A percentile compares a stretch with the other conserved stretches of the same genome.
Conservation (phyloP, 1,140 invertebrate genomes). For the Rhizoglyphus robini region DNA sequence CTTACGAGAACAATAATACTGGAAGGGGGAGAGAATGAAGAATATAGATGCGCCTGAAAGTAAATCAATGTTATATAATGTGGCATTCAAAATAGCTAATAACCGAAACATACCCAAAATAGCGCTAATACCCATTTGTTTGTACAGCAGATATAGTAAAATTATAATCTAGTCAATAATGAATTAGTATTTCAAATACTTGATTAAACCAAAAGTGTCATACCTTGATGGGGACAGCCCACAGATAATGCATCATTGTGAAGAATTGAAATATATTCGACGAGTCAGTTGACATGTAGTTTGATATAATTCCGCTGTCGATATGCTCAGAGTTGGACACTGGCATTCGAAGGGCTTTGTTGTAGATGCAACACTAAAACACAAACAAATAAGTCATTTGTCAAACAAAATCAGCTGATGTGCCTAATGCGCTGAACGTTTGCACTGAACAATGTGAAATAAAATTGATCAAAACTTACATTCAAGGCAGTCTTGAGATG, state of each 20-base stretch:
- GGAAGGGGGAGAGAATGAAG: constrained; percentile 31
- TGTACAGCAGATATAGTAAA: constrained; percentile 56
- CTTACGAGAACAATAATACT: constrained; percentile 32
- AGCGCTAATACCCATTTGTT: constrained; percentile 59
- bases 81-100: neutral
- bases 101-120: constrained; percentile 43
- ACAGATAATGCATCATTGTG: constrained; percentile 67
- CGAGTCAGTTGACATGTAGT: constrained; percentile 65
- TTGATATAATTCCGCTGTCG: constrained; percentile 44
- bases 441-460: no score
- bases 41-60: constrained; percentile 41
- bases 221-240: constrained; percentile 73
- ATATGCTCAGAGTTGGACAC: constrained; percentile 22
- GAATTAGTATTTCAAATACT: no score
- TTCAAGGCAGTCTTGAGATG: constrained; percentile 62
- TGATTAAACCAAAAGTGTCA: no score
- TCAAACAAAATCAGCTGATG: constrained; percentile 1
- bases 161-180: no score
- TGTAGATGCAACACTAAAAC: constrained; percentile 50
- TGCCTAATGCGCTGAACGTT: no score
- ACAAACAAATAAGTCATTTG: constrained; percentile 22
- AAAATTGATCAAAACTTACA: constrained; percentile 27
- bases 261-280: constrained; percentile 57
- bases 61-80: neutral
- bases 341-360: constrained; percentile 36